Base-by-base conservation (phyloP, 2,797 vertebrate species). In the Sebastes steindachneri region DNA sequence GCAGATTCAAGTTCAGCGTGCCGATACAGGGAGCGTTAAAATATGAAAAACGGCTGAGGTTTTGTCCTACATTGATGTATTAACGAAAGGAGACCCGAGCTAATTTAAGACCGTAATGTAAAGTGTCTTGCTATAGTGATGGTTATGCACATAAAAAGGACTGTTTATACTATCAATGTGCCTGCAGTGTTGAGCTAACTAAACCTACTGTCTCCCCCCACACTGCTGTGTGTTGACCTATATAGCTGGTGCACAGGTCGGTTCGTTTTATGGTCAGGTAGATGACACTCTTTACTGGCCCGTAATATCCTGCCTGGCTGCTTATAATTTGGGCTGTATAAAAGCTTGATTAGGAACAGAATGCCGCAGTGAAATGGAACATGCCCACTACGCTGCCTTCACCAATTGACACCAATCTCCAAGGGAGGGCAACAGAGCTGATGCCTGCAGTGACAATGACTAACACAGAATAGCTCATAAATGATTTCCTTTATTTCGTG, bases 401-500 rank as follows among this genome's bases (percentile, higher is more conserved):
- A 84, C 89, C 86, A 86, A 72, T 84, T 92, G 84, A 94, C 90
- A 84, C 86, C 74, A 83, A 86, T 76, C 92, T 89, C 74, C 68
- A 74, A 73, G 79, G 77, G 82, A 87, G 72, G 76, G 73, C 57
- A 23, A 73, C 82, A 6, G 76, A 77, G 75, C 84, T 55, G 75
- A 83, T 64, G 83, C 80, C 86, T 77, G 84, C 87, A 79, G 74
- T 89, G 88, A 90, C 83, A 86, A 86, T 79, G 83, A 87, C 90
- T 86, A 86, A 85, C 65, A 55, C 82, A 75, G 63, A 89, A 82
- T 29, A 63, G 80, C 86, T 90, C 67, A 79, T 88, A 89, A 87
- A 93, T 84, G 76, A 89, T 83, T 96, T 96, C 95, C 95, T 92
- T 88, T 94, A 96, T 92, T 90, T 88, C 71, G 79, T 74, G 68